Evolutionary conservation across 2,888 invertebrate species (phyloP).

Genomic region (Volucella zonaria): DNA sequence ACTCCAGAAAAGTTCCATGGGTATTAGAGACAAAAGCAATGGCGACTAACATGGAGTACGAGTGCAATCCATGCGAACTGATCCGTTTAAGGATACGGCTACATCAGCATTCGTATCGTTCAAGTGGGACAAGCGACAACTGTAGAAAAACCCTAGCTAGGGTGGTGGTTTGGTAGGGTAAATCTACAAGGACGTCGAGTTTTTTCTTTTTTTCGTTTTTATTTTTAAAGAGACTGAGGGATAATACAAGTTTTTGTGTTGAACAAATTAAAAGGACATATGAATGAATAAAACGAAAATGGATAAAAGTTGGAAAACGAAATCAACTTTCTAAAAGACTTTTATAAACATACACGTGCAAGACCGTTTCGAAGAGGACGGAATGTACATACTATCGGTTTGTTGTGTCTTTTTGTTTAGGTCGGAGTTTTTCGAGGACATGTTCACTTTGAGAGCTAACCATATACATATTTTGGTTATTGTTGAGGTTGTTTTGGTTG

Average conservation of each 20-base stretch:
- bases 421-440: not conserved
- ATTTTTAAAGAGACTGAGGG: not conserved
- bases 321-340: slow-evolving; percentile 14
- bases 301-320: slow-evolving; percentile 1
- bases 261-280: slow-evolving; percentile 55
- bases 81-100: slow-evolving; percentile 46
- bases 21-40: slow-evolving; percentile 39
- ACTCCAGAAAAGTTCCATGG: slow-evolving; percentile 10
- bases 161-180: not conserved
- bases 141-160: slow-evolving; percentile 8
- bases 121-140: slow-evolving; percentile 33
- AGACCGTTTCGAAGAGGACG: not conserved
- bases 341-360: slow-evolving; percentile 17
- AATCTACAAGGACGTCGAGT: too few relatives aligned
- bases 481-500: not conserved
- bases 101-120: slow-evolving; percentile 26
- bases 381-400: slow-evolving; percentile 17
- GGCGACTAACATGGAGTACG: not conserved
- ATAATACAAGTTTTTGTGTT: slow-evolving; percentile 35
- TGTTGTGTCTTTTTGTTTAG: not conserved
- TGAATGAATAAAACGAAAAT: slow-evolving; percentile 22
- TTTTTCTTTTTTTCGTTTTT: not conserved
- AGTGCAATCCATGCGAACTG: slow-evolving; percentile 38
- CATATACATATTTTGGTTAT: not conserved
- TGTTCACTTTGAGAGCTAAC: not conserved